Base-by-base conservation (phyloP, 2,797 vertebrate species). In the Coendou prehensilis region DNA sequence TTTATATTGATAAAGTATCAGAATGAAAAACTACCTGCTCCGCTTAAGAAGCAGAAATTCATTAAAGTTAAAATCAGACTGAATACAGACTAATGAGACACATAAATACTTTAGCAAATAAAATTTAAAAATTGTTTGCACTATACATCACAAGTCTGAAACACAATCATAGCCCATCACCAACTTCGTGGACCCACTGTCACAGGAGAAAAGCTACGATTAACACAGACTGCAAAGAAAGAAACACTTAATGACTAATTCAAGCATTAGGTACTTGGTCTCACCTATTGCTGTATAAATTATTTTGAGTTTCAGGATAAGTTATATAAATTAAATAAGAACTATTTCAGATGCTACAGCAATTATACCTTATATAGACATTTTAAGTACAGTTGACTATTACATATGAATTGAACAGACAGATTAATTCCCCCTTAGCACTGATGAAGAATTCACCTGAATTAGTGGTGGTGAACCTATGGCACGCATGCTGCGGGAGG, bases 11-110 rank as follows among this genome's bases (percentile, higher is more conserved):
- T 28, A 80, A 1, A 82, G 10, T 84, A 89, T 81, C 50, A 82
- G 6, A 22, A 89, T 52, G 4, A 22, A 84, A 79, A 86, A 8
- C 11, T 50, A n/a, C 30, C 52, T 67, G 87, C 61, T 93, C 89
- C n/a, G 54, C 79, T 89, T 94, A 92, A 80, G 17, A 76, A 84
- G 52, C 13, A 87, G 67, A 94, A 95, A 91, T 37, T 89, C 67
- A 37, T 87, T 91, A 85, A 94, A 93, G 37, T 85, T 54, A 56
- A 80, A 94, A 69, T 80, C 23, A 82, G 50, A 87, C 13, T 76
- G 11, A 92, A 93, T 79, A 75, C 3, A 85, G 28, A 91, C 26
- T 45, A 92, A 56, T 56, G 20, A 94, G 52, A 89, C 64, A 92
- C 14, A 85, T 3, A 89, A 69, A 59, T 61, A 54, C 47, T 59